A percentile compares a stretch with the other conserved stretches of the same genome.
Evolutionary conservation across 2,888 invertebrate species (phyloP).

Genomic region (Morpho deidamia): DNA sequence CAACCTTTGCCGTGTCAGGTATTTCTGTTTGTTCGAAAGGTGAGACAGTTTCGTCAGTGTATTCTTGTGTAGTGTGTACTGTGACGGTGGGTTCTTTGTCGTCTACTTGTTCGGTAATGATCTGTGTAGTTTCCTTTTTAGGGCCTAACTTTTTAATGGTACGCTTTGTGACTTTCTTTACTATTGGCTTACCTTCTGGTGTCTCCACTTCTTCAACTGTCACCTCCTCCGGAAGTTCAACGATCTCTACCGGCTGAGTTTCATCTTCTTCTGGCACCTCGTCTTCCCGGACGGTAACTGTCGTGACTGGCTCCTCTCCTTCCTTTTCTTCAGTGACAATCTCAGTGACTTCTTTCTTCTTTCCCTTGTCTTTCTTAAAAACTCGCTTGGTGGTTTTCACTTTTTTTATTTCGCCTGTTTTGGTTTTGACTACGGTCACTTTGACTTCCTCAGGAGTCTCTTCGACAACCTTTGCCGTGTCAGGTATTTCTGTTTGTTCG

Average conservation of each 20-base stretch:
- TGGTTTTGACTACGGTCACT: conserved; percentile 51
- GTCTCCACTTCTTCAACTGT: conserved; percentile 25
- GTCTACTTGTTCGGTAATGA: background rate
- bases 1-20: too few species aligned
- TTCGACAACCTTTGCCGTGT: conserved; percentile 28
- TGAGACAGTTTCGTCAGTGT: conserved; percentile 1
- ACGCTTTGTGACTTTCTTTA: conserved; percentile 25
- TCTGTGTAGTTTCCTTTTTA: background rate
- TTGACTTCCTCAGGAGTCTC: conserved; percentile 26
- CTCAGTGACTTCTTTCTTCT: conserved; percentile 29
- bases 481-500: conserved; percentile 6
- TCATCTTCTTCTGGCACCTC: conserved; percentile 36
- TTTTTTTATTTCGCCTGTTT: conserved; percentile 40
- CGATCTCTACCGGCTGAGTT: conserved; percentile 23
- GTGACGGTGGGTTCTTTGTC: conserved; percentile 1
- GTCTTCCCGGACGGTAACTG: conserved; percentile 20
- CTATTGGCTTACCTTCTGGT: conserved; percentile 20
- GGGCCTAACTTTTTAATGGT: background rate
- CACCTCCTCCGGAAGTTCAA: conserved; percentile 35
- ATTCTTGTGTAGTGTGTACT: conserved; percentile 1
- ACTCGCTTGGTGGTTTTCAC: conserved; percentile 23
- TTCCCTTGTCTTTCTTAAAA: conserved; percentile 32
- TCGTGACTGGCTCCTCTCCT: conserved; percentile 32
- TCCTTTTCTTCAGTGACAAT: conserved; percentile 29
- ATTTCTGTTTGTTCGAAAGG: background rate